Base-by-base conservation (phyloP, 2,113 vertebrate species). In the Chionomys nivalis region DNA sequence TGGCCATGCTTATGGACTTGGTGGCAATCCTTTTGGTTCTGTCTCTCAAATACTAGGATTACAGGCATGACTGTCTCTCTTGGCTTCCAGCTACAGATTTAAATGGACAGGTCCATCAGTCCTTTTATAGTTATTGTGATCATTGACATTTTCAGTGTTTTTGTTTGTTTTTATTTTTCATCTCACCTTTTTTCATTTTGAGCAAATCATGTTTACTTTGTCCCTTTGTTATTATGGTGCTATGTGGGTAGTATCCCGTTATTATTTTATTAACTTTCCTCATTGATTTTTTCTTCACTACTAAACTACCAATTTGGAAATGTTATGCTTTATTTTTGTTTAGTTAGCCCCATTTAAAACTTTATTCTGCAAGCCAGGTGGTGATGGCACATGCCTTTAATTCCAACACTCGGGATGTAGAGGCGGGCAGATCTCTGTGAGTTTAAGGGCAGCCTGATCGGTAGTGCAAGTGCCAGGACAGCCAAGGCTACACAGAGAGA, bases 281-380 rank as follows among this genome's bases (percentile, higher is more conserved):
- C 0, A 3, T 66, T 86, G n/a, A 47, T 36, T 83, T 75, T 89
- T 87, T 76, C 65, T 79, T n/a, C 49, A 66, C 65, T 90, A 63
- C 14, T 91, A 44, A 33, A 87, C 28, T 83, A 11, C 81, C 88
- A 79, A 66, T 89, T 95, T 78, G 70, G 78, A 70, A 68, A 42
- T 68, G 79, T 19, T 14, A 31, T 76, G 13, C 42, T 95, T 94
- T 72, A 72, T 44, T 94, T 91, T 47, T 89, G 2, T 95, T 81
- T 61, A 94, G 79, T 61, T 83, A 28, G 81, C 58, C 12, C 39
- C 42, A n/a, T 4, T 70, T 77, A 28, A 83, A 83, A 49, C 82
- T 81, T 92, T 61, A 21, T 87, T 39, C 55, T 73, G 0, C 44
- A 66, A 72, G 31, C 47, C 33, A 21, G 77, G 33, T 5, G 19